Evolutionary conservation across 2,113 vertebrate genomes (phyloP).

Genomic region (Ovis canadensis): DNA sequence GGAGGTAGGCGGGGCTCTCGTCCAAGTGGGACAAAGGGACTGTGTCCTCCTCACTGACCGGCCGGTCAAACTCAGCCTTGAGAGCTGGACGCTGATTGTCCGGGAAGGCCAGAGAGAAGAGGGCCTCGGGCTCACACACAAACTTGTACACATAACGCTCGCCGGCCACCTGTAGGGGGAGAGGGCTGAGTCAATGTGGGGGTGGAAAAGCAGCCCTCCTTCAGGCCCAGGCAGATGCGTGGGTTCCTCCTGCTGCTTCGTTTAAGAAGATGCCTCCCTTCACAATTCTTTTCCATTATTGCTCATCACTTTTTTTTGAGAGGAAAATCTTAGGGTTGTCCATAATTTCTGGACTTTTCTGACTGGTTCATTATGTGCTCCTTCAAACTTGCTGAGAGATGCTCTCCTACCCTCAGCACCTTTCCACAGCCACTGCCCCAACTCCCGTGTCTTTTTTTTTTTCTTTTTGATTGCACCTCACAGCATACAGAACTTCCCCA

Average conservation of each 20-base stretch:
- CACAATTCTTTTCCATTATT: not conserved
- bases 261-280: not conserved
- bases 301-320: not conserved
- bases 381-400: not conserved
- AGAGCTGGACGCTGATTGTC: conserved; percentile 92
- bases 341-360: not conserved
- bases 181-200: not conserved
- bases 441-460: not conserved
- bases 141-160: conserved; percentile 99
- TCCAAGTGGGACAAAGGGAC: conserved; percentile 96
- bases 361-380: not conserved
- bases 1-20: conserved; percentile 83
- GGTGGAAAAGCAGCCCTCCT: not conserved
- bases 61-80: conserved; percentile 90
- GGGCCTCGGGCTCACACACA: conserved; percentile 94
- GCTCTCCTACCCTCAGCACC: not conserved
- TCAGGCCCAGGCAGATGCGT: not conserved
- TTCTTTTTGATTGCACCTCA: not conserved
- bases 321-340: not conserved
- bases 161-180: conserved; percentile 87
- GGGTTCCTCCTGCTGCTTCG: not conserved
- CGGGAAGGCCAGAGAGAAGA: conserved; percentile 96
- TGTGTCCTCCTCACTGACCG: conserved; percentile 94
- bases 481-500: not conserved
- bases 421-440: not conserved